A percentile compares a stretch with the other conserved stretches of the same genome.
Evolutionary conservation across 2,888 invertebrate species (phyloP).

Genomic region (Acronicta leporina): DNA sequence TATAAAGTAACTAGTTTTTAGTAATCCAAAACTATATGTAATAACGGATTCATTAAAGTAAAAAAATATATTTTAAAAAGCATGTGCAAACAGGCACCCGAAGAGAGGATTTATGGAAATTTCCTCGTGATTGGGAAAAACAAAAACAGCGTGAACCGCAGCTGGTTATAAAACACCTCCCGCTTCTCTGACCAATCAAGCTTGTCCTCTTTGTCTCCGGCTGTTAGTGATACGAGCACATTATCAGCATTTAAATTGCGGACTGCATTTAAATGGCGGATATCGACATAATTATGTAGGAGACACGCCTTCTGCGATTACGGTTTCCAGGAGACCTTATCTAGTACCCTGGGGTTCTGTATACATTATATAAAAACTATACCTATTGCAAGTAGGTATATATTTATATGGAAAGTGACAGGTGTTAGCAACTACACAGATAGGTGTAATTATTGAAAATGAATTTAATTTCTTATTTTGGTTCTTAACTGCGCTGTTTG

Average conservation of each 20-base stretch:
- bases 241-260: conserved; percentile 67
- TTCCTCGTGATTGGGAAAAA: background rate
- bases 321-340: conserved; percentile 29
- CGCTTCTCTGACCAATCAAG: conserved; percentile 59
- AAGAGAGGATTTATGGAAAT: too few species aligned
- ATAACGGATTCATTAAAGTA: too few species aligned
- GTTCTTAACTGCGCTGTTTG: too few species aligned
- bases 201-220: conserved; percentile 63
- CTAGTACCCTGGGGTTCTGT: conserved; percentile 25
- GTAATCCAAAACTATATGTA: too few species aligned
- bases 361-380: background rate
- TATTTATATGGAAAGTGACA: too few species aligned
- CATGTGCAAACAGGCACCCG: too few species aligned
- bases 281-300: conserved; percentile 71
- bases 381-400: too few species aligned
- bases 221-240: conserved; percentile 46
- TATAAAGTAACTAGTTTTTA: too few species aligned
- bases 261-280: conserved; percentile 73
- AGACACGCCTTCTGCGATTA: conserved; percentile 65
- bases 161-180: conserved; percentile 22
- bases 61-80: too few species aligned
- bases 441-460: too few species aligned
- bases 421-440: too few species aligned
- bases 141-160: conserved; percentile 4
- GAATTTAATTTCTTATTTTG: too few species aligned